Percentiles rank a stretch among this genome's conserved stretches.
phyloP scores from a whole-genome alignment of 2,113 vertebrate genomes.

The Thalassarche chlororhynchos region DNA sequence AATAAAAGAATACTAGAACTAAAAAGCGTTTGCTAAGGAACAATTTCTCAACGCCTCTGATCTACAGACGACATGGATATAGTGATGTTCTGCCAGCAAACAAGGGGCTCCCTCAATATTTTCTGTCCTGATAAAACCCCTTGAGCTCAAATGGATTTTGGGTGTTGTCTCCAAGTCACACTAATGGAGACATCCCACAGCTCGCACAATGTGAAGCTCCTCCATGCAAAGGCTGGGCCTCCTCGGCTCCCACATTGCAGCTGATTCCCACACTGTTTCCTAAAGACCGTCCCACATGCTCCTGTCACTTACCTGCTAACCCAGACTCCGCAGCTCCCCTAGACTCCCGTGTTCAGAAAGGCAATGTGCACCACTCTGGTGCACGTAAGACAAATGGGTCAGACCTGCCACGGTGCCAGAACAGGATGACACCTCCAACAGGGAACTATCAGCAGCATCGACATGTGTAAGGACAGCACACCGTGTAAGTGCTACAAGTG shows the following conservation, averaged over 20 bases:
- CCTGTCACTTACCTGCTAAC: background rate
- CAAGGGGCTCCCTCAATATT: background rate
- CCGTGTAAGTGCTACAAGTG: background rate
- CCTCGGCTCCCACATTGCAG: background rate
- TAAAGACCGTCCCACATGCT: background rate
- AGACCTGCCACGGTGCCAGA: background rate
- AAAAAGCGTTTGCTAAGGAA: background rate
- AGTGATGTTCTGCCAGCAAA: background rate
- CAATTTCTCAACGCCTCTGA: background rate
- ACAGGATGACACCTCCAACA: background rate
- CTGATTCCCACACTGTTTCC: background rate
- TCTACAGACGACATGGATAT: background rate
- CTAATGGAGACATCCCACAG: background rate
- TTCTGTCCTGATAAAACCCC: background rate
- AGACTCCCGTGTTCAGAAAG: background rate
- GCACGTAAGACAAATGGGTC: background rate
- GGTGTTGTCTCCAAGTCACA: background rate
- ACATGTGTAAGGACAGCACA: background rate
- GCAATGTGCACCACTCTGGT: background rate
- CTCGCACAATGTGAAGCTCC: background rate
- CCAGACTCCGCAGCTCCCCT: background rate
- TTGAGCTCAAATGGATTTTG: background rate
- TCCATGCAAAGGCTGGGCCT: background rate
- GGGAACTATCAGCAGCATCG: background rate
- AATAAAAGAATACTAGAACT: background rate